Evolutionary conservation across 2,113 vertebrate genomes (phyloP).

Genomic region (Rattus norvegicus): GRCr8 NC_086030.1:50718501-50719000

Average conservation of each 20-base stretch:
- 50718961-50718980: slow-evolving; percentile 89
- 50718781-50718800: slow-evolving; percentile 68
- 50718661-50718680: background rate
- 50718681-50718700: background rate
- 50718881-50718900: slow-evolving; percentile 92
- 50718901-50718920: slow-evolving; percentile 97
- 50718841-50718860: slow-evolving; percentile 92
- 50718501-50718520: background rate
- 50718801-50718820: slow-evolving; percentile 46
- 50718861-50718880: slow-evolving; percentile 92
- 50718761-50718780: background rate
- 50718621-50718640: background rate
- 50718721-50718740: background rate
- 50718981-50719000: slow-evolving; percentile 89
- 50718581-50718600: rapidly evolving
- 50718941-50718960: slow-evolving; percentile 95
- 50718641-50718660: background rate
- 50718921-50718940: slow-evolving; percentile 98
- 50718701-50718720: background rate
- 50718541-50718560: background rate
- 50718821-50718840: slow-evolving; percentile 77
- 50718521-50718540: background rate
- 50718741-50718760: background rate
- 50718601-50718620: no score
- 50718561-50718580: background rate